phyloP scores from a whole-genome alignment of 1,140 invertebrate genomes.

The Mactra quadrangularis region DNA sequence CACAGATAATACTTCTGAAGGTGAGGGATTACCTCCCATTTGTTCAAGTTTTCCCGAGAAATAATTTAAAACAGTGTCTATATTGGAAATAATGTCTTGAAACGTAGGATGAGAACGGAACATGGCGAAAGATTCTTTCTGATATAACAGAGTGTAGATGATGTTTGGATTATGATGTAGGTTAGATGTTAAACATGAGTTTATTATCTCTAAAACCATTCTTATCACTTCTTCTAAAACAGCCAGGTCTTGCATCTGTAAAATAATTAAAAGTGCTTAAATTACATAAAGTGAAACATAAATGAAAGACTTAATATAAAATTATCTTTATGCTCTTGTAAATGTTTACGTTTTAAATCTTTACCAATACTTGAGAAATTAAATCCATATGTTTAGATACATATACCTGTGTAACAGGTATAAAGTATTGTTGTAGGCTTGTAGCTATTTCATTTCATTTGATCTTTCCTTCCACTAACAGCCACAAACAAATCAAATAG shows the following conservation, averaged over 20 bases:
- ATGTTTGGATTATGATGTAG: conserved; percentile 96
- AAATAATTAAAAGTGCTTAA: conserved; percentile 1
- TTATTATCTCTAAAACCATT: conserved; percentile 97
- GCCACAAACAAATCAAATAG: too few relatives aligned
- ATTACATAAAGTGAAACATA: too few relatives aligned
- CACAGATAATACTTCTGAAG: conserved; percentile 92
- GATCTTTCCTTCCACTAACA: too few relatives aligned
- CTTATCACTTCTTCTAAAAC: conserved; percentile 98
- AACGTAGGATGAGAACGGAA: conserved; percentile 95
- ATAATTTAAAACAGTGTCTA: conserved; percentile 95
- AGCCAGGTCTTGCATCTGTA: conserved; percentile 88
- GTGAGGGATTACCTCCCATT: conserved; percentile 88
- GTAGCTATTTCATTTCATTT: too few relatives aligned
- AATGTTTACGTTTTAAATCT: too few relatives aligned
- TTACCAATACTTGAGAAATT: too few relatives aligned
- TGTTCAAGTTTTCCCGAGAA: conserved; percentile 92
- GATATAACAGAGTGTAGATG: conserved; percentile 97
- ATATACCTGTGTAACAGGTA: too few relatives aligned
- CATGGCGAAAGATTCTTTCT: conserved; percentile 94
- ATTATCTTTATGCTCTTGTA: too few relatives aligned
- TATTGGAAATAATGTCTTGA: conserved; percentile 98
- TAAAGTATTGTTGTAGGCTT: too few relatives aligned
- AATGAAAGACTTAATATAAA: too few relatives aligned
- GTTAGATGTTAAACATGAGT: conserved; percentile 95
- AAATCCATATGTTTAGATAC: too few relatives aligned